A percentile compares a stretch with the other conserved stretches of the same genome.
These are phyloP conservation scores for Podabrus alpinus DNA, from an alignment of 2,888 invertebrate species.

Conservation along the genomic window DNA sequence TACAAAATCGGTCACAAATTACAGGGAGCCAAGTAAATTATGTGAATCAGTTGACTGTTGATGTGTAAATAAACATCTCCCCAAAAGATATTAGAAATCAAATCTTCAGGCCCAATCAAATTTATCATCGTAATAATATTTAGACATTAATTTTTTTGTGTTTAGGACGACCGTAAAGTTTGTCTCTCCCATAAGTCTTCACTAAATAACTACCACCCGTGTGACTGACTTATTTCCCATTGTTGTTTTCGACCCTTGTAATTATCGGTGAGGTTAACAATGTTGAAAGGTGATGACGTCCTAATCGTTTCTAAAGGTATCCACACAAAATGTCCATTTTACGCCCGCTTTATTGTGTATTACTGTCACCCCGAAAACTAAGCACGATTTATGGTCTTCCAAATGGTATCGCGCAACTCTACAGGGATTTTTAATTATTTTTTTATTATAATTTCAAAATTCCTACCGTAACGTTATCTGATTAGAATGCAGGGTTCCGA, in stretches of 20 bases:
- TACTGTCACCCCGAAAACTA: not conserved
- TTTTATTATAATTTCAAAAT: not conserved
- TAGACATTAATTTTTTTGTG: not conserved
- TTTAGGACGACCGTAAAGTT: not conserved
- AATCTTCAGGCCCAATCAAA: not conserved
- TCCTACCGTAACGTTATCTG: not conserved
- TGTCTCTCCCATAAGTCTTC: not conserved
- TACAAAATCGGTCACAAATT: constrained; percentile 4
- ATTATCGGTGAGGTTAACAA: not conserved
- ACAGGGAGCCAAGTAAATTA: not conserved
- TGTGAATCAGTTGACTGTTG: constrained; percentile 1
- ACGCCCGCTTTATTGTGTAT: not conserved
- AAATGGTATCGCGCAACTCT: not conserved
- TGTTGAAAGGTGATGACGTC: not conserved
- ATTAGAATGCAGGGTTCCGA: not conserved
- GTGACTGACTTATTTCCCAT: not conserved
- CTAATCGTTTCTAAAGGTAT: not conserved
- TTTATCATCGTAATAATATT: not conserved
- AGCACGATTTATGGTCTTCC: not conserved
- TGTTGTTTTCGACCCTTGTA: not conserved
- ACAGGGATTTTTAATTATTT: not conserved
- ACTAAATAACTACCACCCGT: not conserved
- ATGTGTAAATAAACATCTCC: not conserved
- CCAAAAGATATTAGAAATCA: not conserved
- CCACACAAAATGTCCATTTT: not conserved